Evolutionary conservation across 2,888 invertebrate species (phyloP).

Genomic region (Pseudococcus jackbeardsleyi): DNA sequence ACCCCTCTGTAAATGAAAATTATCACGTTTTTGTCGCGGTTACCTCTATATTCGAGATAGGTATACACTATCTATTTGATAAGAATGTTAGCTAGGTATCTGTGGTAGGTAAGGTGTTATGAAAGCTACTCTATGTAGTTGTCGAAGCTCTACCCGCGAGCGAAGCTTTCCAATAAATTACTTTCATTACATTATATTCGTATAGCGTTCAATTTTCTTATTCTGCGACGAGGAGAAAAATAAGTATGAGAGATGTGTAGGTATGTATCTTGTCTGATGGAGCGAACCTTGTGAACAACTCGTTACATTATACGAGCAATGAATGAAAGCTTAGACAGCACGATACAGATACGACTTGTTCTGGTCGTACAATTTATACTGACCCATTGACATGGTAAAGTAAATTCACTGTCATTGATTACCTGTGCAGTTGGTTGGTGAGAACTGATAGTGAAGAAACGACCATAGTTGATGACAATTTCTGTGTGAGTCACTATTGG

Average conservation of each 20-base stretch:
- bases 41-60: background rate
- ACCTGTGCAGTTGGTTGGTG: background rate
- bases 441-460: background rate
- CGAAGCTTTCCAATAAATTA: conserved; percentile 7
- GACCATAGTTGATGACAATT: no score
- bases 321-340: background rate
- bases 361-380: background rate
- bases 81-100: background rate
- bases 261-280: background rate
- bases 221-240: background rate
- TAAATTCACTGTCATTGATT: background rate
- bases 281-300: background rate
- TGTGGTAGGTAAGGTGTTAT: background rate
- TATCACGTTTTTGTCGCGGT: background rate
- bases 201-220: background rate
- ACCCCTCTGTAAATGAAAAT: background rate
- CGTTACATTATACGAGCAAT: background rate
- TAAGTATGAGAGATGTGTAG: background rate
- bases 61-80: background rate
- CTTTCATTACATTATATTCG: conserved; percentile 1
- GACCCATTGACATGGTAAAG: background rate
- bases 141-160: background rate
- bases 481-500: no score
- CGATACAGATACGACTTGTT: background rate
- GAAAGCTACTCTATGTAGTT: background rate